Evolutionary conservation across 2,797 vertebrate genomes (phyloP).

Genomic region (Sebastes ruberrimus): DNA sequence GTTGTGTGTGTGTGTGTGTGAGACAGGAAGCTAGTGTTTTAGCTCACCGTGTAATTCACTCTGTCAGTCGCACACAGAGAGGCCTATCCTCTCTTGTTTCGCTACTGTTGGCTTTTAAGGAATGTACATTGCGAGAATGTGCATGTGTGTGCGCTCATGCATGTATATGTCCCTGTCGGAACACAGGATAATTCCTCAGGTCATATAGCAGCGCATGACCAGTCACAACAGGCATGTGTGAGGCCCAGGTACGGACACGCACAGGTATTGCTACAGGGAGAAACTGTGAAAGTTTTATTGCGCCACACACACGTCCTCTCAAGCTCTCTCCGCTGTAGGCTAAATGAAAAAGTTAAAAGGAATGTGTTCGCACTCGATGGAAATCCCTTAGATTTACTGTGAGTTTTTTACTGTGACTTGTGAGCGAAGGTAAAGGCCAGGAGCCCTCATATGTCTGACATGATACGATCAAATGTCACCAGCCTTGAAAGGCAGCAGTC

Average conservation of each 20-base stretch:
- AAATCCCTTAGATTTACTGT: conserved; percentile 49
- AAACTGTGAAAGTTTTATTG: conserved; percentile 68
- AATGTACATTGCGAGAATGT: conserved; percentile 46
- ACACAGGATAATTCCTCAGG: conserved; percentile 66
- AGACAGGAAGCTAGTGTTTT: conserved; percentile 71
- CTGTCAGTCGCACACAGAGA: conserved; percentile 70
- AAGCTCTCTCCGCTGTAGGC: conserved; percentile 43
- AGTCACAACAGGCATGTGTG: conserved; percentile 71
- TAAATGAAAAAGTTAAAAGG: conserved; percentile 54
- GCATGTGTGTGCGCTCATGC: conserved; percentile 15
- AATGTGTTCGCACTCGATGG: conserved; percentile 44
- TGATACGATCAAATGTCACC: conserved; percentile 61
- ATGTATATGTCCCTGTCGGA: conserved; percentile 37
- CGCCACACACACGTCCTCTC: conserved; percentile 56
- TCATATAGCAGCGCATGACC: conserved; percentile 71
- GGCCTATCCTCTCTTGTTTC: conserved; percentile 73
- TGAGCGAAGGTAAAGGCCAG: conserved; percentile 16
- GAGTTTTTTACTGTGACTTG: conserved; percentile 18
- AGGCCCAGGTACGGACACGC: conserved; percentile 68
- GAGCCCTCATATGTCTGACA: conserved; percentile 36
- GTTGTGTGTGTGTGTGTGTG: conserved; percentile 40
- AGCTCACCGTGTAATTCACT: conserved; percentile 76
- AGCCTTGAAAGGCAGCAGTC: conserved; percentile 56
- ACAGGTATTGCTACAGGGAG: conserved; percentile 61
- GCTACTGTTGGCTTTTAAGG: conserved; percentile 74